phyloP scores from a whole-genome alignment of 2,888 invertebrate genomes.

The Conistra vaccinii region DNA sequence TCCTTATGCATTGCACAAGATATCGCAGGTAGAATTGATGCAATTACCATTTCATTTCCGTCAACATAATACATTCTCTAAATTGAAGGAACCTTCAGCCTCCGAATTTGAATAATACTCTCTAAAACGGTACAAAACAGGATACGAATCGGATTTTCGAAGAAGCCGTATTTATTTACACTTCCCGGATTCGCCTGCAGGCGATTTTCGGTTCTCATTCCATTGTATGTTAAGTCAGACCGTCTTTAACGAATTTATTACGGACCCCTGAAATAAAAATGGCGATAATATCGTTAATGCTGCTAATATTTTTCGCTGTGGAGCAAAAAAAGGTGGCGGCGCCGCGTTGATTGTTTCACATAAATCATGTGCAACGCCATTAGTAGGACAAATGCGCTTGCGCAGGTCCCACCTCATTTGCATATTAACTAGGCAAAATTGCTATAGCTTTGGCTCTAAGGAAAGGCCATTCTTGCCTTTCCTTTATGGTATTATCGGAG shows the following conservation, averaged over 20 bases:
- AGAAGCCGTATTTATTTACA: constrained; percentile 61
- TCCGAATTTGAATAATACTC: constrained; percentile 57
- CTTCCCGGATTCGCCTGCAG: constrained; percentile 44
- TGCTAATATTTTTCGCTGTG: constrained; percentile 57
- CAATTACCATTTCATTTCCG: constrained; percentile 35
- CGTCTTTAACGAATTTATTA: constrained; percentile 55
- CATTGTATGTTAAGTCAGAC: constrained; percentile 66
- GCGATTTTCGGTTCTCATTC: constrained; percentile 48
- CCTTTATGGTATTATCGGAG: constrained; percentile 44
- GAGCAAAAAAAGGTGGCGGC: constrained; percentile 62
- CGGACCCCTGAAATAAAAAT: constrained; percentile 56
- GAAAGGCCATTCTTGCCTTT: constrained; percentile 52
- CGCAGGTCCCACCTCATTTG: constrained; percentile 68
- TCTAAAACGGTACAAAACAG: constrained; percentile 55
- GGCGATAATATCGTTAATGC: constrained; percentile 61
- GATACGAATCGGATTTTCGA: constrained; percentile 57
- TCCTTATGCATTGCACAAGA: constrained; percentile 40
- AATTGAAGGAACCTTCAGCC: constrained; percentile 31
- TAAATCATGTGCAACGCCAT: constrained; percentile 73
- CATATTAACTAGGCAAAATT: constrained; percentile 71
- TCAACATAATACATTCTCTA: constrained; percentile 25
- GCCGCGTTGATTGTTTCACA: constrained; percentile 70
- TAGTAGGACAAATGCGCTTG: constrained; percentile 73
- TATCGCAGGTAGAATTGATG: constrained; percentile 47
- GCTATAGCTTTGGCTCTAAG: constrained; percentile 47